These are phyloP conservation scores for Caenorhabditis brenneri DNA, from an alignment of 1,140 invertebrate genomes.

Conservation along the genomic window DNA sequence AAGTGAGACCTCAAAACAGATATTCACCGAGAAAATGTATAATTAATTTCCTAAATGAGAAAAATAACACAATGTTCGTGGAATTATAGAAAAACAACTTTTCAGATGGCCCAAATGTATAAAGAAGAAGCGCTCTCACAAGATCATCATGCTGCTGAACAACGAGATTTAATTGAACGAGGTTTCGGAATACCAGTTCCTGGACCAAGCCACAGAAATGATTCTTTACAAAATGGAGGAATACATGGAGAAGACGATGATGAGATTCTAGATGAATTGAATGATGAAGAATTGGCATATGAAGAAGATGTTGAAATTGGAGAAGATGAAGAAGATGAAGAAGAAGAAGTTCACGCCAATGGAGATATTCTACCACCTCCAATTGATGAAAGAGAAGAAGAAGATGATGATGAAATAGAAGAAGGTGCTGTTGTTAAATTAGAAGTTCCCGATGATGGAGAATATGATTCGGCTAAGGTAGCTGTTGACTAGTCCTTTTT, in stretches of 20 bases:
- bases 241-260: neutral
- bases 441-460: neutral
- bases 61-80: too few relatives aligned
- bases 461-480: neutral
- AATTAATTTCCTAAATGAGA: too few relatives aligned
- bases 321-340: conserved; percentile 13
- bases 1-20: too few relatives aligned
- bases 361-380: neutral
- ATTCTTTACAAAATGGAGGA: neutral
- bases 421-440: neutral
- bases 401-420: neutral
- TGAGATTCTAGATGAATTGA: neutral
- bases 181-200: neutral
- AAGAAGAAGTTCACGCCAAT: neutral
- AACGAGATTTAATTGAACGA: neutral
- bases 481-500: neutral
- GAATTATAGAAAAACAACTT: neutral
- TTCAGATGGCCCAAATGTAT: conserved; percentile 22
- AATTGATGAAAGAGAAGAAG: neutral
- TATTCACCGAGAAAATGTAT: neutral
- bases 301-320: conserved; percentile 35
- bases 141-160: neutral
- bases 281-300: conserved; percentile 5
- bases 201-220: neutral
- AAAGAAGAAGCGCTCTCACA: neutral